These are phyloP conservation scores for Galerucella nymphaeae DNA, from an alignment of 2,888 invertebrate genomes.

Conservation along the genomic window DNA sequence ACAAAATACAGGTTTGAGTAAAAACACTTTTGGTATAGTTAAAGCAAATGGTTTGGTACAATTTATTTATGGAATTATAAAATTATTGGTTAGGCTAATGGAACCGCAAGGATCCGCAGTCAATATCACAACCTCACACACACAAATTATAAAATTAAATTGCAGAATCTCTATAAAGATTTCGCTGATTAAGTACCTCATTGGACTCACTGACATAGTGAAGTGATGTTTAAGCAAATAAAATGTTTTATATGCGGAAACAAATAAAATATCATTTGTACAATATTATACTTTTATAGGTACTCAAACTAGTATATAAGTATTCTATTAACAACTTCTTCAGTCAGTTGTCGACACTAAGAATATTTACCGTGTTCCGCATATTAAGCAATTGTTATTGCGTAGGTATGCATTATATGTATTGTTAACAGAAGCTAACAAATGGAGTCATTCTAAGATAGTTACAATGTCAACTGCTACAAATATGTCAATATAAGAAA, in stretches of 20 bases:
- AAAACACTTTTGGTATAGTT: too few relatives aligned
- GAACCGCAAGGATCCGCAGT: too few relatives aligned
- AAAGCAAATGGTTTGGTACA: too few relatives aligned
- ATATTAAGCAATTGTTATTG: slow-evolving; percentile 1
- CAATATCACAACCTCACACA: too few relatives aligned
- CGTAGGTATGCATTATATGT: neutral
- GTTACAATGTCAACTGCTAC: neutral
- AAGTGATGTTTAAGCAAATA: neutral
- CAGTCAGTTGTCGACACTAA: neutral
- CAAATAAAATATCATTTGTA: neutral
- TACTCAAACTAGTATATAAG: neutral
- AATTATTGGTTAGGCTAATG: too few relatives aligned
- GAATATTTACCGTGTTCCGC: slow-evolving; percentile 3
- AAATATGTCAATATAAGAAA: neutral
- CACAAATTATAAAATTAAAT: too few relatives aligned
- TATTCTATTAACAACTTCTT: slow-evolving; percentile 4
- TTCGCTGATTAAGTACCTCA: too few relatives aligned
- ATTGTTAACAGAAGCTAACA: slow-evolving; percentile 4
- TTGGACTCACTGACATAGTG: too few relatives aligned
- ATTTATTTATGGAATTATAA: too few relatives aligned
- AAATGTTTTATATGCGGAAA: neutral
- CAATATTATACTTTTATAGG: neutral
- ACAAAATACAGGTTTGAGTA: too few relatives aligned
- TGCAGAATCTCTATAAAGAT: too few relatives aligned
- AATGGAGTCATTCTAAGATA: slow-evolving; percentile 1